phyloP scores from a whole-genome alignment of 2,797 vertebrate species.

The Peromyscus aztecus region DNA sequence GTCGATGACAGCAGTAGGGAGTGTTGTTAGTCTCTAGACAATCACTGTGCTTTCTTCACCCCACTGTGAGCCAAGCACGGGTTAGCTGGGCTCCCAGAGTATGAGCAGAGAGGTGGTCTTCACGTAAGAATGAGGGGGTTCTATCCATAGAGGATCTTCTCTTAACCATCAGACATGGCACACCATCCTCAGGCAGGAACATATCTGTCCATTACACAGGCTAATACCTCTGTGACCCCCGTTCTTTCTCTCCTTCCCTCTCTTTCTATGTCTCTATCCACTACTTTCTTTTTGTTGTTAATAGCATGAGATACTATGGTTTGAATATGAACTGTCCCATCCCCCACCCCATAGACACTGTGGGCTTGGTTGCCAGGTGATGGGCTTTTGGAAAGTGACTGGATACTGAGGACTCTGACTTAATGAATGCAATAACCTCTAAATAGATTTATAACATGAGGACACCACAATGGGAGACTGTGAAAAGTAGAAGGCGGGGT shows the following conservation, averaged over 20 bases:
- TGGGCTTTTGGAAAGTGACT: neutral
- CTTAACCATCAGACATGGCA: neutral
- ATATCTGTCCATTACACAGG: too few species aligned
- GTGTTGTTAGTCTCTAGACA: neutral
- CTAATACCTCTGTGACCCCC: neutral
- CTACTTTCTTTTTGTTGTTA: neutral
- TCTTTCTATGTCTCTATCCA: neutral
- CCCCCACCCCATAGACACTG: neutral
- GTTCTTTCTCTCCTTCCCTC: neutral
- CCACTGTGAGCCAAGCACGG: neutral
- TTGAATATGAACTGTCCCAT: neutral
- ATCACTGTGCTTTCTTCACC: neutral
- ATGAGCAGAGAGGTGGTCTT: neutral
- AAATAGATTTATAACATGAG: neutral
- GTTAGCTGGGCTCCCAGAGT: fast-evolving
- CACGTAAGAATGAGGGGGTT: neutral
- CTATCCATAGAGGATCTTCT: neutral
- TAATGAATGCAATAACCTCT: neutral
- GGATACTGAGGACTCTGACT: neutral
- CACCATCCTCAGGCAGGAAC: neutral
- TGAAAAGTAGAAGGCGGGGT: neutral
- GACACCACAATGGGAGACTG: neutral
- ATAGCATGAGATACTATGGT: neutral
- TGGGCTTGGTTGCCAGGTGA: neutral
- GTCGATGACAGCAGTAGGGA: too few species aligned